Evolutionary conservation across 1,140 invertebrate species (phyloP).

Genomic region (Pantala flavescens): DNA sequence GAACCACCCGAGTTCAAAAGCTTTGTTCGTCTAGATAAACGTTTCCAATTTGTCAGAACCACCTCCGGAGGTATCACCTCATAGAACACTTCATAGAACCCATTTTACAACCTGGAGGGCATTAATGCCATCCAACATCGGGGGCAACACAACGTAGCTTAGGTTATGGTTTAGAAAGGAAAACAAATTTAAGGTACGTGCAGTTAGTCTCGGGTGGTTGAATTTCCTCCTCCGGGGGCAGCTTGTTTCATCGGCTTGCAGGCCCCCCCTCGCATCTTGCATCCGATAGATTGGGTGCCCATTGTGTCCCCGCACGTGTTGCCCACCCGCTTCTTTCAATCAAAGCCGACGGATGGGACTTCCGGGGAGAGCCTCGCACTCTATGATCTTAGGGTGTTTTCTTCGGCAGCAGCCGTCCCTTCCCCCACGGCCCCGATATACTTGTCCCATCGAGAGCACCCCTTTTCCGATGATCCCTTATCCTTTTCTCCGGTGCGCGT

Average conservation of each 20-base stretch:
- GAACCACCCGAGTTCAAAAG: too few relatives aligned
- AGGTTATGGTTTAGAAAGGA: too few relatives aligned
- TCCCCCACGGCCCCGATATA: not conserved
- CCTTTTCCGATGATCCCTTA: not conserved
- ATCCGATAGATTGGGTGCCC: not conserved
- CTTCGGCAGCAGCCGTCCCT: not conserved
- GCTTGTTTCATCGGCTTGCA: not conserved
- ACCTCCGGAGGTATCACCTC: too few relatives aligned
- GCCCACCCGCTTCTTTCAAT: not conserved
- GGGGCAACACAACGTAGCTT: too few relatives aligned
- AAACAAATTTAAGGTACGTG: too few relatives aligned
- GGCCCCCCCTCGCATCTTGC: not conserved
- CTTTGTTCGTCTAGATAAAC: too few relatives aligned
- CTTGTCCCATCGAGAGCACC: not conserved
- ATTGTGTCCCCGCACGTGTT: not conserved
- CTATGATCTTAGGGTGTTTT: not conserved
- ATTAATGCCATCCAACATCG: too few relatives aligned
- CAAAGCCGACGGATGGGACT: not conserved
- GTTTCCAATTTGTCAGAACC: too few relatives aligned
- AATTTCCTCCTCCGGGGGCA: too few relatives aligned
- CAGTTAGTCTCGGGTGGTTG: too few relatives aligned
- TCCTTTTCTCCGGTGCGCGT: not conserved
- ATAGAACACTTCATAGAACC: too few relatives aligned
- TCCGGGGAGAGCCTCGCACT: not conserved
- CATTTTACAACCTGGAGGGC: too few relatives aligned